These are phyloP conservation scores for Cheiracanthium punctorium DNA, from an alignment of 2,888 invertebrate species.

Conservation along the genomic window DNA sequence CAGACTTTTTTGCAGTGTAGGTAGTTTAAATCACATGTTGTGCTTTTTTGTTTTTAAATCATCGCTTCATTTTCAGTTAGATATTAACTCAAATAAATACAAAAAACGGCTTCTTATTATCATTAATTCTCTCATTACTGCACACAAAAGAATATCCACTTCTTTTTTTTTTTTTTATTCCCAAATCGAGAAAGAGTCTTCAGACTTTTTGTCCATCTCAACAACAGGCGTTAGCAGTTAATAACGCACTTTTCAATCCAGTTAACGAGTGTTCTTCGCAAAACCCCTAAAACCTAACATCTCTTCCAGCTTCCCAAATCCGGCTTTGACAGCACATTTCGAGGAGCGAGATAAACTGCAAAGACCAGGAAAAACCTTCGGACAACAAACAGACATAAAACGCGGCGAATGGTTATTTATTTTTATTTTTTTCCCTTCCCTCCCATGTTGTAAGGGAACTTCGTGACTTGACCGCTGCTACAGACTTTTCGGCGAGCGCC, in stretches of 20 bases:
- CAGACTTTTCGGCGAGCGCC: constrained; percentile 55
- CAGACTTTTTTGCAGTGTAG: no score
- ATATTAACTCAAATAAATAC: no score
- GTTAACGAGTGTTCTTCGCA: constrained; percentile 3
- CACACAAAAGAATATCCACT: no score
- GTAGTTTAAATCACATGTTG: no score
- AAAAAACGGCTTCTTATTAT: no score
- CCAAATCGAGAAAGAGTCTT: no score
- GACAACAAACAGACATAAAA: constrained; percentile 55
- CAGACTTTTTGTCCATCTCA: no score
- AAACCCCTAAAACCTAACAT: constrained; percentile 8
- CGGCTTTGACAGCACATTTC: constrained; percentile 6
- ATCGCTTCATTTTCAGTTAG: no score
- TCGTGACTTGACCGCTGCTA: constrained; percentile 68
- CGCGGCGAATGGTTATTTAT: constrained; percentile 29
- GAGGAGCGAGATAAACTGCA: background rate
- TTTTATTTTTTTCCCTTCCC: background rate
- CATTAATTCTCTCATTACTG: no score
- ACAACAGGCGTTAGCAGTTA: background rate
- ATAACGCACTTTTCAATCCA: background rate
- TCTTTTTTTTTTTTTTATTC: no score
- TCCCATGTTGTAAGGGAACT: constrained; percentile 36
- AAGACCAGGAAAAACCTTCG: background rate
- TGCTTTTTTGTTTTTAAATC: no score
- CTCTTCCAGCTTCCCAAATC: background rate